These are phyloP conservation scores for Eupeodes corollae DNA, from an alignment of 1,140 invertebrate species.

Conservation along the genomic window DNA sequence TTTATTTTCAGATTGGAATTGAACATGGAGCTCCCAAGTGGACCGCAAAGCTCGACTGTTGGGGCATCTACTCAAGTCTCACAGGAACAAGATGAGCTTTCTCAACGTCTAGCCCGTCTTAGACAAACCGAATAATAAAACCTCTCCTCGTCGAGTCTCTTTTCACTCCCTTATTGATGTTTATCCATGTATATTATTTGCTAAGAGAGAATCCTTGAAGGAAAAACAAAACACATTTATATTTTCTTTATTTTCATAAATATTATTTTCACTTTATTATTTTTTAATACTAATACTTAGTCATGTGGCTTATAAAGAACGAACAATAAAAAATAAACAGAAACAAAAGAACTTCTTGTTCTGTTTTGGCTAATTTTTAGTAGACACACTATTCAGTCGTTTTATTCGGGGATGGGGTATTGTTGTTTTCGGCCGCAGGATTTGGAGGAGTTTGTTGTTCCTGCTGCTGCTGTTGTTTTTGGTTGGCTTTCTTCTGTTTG, in stretches of 20 bases:
- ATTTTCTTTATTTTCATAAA: too few relatives aligned
- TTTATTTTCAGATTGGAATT: constrained; percentile 70
- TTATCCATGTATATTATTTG: too few relatives aligned
- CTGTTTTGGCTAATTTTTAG: too few relatives aligned
- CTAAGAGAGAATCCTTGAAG: too few relatives aligned
- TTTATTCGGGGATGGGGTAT: neutral
- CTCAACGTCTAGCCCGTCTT: constrained; percentile 85
- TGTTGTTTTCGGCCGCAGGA: neutral
- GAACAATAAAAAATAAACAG: too few relatives aligned
- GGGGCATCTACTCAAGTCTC: constrained; percentile 57
- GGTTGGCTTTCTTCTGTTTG: constrained; percentile 5
- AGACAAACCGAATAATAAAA: constrained; percentile 55
- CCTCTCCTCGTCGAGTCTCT: too few relatives aligned
- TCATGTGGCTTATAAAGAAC: too few relatives aligned
- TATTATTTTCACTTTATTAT: too few relatives aligned
- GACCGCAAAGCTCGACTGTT: constrained; percentile 61
- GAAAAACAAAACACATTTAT: too few relatives aligned
- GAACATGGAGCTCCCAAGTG: constrained; percentile 89
- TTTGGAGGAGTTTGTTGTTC: neutral
- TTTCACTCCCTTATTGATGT: too few relatives aligned
- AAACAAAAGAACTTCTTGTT: too few relatives aligned
- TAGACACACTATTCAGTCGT: neutral
- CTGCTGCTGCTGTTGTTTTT: constrained; percentile 15
- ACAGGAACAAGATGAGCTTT: constrained; percentile 90
- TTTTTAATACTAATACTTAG: too few relatives aligned